A percentile compares a stretch with the other conserved stretches of the same genome.
phyloP scores from a whole-genome alignment of 2,888 invertebrate species.

The Apantesis nais region DNA sequence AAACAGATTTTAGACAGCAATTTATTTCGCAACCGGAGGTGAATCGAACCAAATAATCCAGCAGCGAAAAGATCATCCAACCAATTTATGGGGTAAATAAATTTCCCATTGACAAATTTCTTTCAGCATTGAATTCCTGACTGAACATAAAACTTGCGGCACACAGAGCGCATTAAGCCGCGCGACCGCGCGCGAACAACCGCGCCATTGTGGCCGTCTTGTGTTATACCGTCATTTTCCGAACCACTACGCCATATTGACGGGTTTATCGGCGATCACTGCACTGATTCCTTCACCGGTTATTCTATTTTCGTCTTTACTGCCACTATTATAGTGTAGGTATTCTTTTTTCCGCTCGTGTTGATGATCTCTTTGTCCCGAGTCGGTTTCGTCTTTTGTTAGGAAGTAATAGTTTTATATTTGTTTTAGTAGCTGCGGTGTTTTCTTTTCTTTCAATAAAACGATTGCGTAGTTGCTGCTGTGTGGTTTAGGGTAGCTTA shows the following conservation, averaged over 20 bases:
- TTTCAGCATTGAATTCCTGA: constrained; percentile 38
- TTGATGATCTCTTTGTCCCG: neutral
- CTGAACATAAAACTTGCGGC: constrained; percentile 34
- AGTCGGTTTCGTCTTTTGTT: constrained; percentile 28
- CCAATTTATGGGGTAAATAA: constrained; percentile 40
- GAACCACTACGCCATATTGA: constrained; percentile 69
- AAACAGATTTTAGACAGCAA: too few relatives aligned
- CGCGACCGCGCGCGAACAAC: constrained; percentile 62
- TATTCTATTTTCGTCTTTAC: constrained; percentile 14
- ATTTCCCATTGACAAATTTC: constrained; percentile 40
- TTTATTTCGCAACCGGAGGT: neutral
- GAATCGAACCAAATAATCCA: constrained; percentile 12
- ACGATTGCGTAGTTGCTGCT: neutral
- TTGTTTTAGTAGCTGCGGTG: constrained; percentile 34
- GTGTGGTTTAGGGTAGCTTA: neutral
- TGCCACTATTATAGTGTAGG: neutral
- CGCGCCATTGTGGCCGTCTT: constrained; percentile 53
- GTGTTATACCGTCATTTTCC: constrained; percentile 77
- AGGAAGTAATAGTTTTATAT: constrained; percentile 44
- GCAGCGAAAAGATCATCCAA: constrained; percentile 20
- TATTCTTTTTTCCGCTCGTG: neutral
- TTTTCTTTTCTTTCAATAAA: neutral
- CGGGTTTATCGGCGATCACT: constrained; percentile 56
- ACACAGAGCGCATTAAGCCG: constrained; percentile 43
- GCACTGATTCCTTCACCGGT: neutral